phyloP scores from a whole-genome alignment of 2,888 invertebrate genomes.

The Drosophila gaucha region DNA sequence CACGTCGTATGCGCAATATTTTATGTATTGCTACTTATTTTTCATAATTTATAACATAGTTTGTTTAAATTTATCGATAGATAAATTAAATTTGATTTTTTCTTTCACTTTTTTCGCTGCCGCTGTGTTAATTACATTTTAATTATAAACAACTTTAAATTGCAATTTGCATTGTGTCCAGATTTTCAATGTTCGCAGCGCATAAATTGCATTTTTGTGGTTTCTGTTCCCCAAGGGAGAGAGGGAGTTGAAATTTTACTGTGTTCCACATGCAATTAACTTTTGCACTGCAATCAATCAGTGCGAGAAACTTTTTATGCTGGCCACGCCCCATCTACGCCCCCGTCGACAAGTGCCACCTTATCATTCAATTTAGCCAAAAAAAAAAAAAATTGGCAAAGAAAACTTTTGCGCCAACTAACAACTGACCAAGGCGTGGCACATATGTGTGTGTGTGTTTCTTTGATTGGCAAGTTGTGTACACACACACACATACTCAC shows the following conservation, averaged over 20 bases:
- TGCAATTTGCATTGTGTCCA: slow-evolving; percentile 64
- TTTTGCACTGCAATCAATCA: slow-evolving; percentile 74
- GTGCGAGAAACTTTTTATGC: slow-evolving; percentile 52
- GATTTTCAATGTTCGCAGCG: slow-evolving; percentile 45
- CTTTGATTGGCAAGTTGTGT: slow-evolving; percentile 63
- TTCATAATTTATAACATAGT: not conserved
- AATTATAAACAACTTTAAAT: slow-evolving; percentile 67
- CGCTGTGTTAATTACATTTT: slow-evolving; percentile 62
- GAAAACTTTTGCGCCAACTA: slow-evolving; percentile 58
- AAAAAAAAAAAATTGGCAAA: slow-evolving; percentile 27
- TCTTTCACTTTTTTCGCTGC: not conserved
- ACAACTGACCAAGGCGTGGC: slow-evolving; percentile 47
- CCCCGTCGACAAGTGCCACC: slow-evolving; percentile 11
- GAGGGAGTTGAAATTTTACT: not conserved
- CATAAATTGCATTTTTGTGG: slow-evolving; percentile 65
- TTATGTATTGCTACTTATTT: not conserved
- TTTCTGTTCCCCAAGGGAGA: slow-evolving; percentile 11
- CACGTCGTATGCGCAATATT: slow-evolving; percentile 34
- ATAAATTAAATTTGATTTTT: not conserved
- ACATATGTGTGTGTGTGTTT: slow-evolving; percentile 26
- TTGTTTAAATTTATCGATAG: slow-evolving; percentile 2
- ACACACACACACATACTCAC: slow-evolving; percentile 37
- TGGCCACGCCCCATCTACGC: slow-evolving; percentile 19
- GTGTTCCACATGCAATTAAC: slow-evolving; percentile 68
- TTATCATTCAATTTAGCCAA: slow-evolving; percentile 70